phyloP scores from a whole-genome alignment of 2,113 vertebrate genomes.

The Thomomys bottae region DNA sequence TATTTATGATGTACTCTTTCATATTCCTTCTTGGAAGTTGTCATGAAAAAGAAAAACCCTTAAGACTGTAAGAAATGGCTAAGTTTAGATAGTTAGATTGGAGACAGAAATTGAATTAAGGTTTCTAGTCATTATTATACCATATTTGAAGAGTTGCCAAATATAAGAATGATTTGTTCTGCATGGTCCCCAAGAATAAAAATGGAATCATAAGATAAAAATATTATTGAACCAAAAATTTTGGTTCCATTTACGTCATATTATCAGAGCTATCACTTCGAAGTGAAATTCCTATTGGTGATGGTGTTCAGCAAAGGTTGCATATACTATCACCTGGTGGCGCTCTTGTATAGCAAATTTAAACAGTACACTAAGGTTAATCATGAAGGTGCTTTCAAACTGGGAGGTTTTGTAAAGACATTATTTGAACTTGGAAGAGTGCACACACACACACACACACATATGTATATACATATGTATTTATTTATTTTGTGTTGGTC shows the following conservation, averaged over 20 bases:
- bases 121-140: constrained; percentile 29
- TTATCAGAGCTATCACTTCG: constrained; percentile 22
- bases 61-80: constrained; percentile 23
- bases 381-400: constrained; percentile 38
- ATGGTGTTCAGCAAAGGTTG: neutral
- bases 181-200: neutral
- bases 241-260: constrained; percentile 4
- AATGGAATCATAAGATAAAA: neutral
- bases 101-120: neutral
- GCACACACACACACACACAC: no score
- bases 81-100: neutral
- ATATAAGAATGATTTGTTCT: neutral
- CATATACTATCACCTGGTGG: constrained; percentile 60
- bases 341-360: constrained; percentile 54
- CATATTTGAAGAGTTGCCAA: constrained; percentile 44
- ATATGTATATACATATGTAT: no score
- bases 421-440: constrained; percentile 42
- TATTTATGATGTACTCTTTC: no score
- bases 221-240: neutral
- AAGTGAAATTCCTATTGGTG: neutral
- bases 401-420: constrained; percentile 34
- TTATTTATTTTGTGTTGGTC: no score
- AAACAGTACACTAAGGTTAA: neutral
- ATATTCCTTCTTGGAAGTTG: constrained; percentile 26
- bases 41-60: constrained; percentile 10